These are phyloP conservation scores for Mamestra configurata DNA, from an alignment of 1,140 invertebrate genomes.

Conservation along the genomic window DNA sequence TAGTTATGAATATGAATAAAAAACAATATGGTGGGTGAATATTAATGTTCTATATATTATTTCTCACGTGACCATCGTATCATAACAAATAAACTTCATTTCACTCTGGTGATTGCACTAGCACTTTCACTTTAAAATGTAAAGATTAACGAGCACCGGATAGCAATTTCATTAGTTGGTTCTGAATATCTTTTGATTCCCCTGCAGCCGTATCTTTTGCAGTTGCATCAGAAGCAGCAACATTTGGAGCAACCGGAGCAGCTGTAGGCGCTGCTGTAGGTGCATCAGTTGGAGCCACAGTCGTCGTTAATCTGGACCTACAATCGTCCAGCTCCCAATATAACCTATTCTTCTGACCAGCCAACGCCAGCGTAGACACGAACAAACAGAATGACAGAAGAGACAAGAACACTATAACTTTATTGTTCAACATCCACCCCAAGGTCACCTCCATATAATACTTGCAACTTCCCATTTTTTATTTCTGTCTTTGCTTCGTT, in stretches of 20 bases:
- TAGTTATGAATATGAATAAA: too few species aligned
- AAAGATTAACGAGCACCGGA: neutral
- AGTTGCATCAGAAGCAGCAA: too few species aligned
- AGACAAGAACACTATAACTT: conserved; percentile 77
- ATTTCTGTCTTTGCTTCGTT: conserved; percentile 17
- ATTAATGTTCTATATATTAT: neutral
- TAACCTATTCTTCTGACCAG: conserved; percentile 73
- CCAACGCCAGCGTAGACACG: conserved; percentile 75
- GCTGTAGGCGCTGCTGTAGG: neutral
- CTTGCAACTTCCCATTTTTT: conserved; percentile 69
- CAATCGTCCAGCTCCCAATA: conserved; percentile 65
- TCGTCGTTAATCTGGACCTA: conserved; percentile 48
- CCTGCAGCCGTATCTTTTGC: too few species aligned
- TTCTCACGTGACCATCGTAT: neutral
- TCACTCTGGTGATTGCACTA: neutral
- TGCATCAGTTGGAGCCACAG: neutral
- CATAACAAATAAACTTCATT: neutral
- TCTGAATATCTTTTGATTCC: too few species aligned
- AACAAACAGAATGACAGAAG: conserved; percentile 77
- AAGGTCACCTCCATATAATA: conserved; percentile 70
- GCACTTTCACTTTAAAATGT: neutral
- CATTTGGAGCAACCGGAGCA: too few species aligned
- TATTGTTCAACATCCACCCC: conserved; percentile 79
- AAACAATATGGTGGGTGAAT: too few species aligned
- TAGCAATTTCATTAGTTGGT: neutral